Conservation (phyloP, 92 coral and sea anemone species). For the Phenganax subtilis region DNA sequence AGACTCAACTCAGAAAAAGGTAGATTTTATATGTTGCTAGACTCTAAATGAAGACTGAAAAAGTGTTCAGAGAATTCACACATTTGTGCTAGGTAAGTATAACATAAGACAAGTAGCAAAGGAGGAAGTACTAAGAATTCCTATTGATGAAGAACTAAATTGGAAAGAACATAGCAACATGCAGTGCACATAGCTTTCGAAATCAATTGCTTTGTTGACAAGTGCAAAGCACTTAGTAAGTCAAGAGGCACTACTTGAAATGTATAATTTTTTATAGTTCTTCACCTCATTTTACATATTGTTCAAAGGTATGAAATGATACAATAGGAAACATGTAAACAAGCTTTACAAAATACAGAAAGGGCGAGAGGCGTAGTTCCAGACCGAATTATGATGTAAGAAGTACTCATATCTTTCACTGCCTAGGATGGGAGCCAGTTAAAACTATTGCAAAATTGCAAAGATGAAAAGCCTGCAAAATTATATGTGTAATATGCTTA, state of each 20-base stretch:
- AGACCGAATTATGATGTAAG: neutral
- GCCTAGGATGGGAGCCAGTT: constrained; percentile 11
- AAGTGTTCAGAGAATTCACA: neutral
- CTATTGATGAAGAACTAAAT: neutral
- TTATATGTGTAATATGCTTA: too few relatives aligned
- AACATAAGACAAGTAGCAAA: neutral
- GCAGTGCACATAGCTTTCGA: constrained; percentile 12
- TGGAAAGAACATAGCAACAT: constrained; percentile 10
- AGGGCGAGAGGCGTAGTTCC: constrained; percentile 5
- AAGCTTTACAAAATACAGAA: constrained; percentile 13
- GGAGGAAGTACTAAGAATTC: neutral
- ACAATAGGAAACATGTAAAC: neutral
- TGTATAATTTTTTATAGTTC: neutral
- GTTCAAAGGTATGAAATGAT: constrained; percentile 22
- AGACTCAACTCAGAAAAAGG: too few relatives aligned
- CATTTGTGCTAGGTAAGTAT: neutral
- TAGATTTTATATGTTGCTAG: too few relatives aligned
- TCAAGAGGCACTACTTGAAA: neutral
- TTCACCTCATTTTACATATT: constrained; percentile 24
- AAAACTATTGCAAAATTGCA: neutral
- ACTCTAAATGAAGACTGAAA: too few relatives aligned
- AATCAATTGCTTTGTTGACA: constrained; percentile 17
- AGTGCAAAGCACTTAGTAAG: constrained; percentile 26
- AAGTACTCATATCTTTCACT: neutral
- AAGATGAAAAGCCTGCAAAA: too few relatives aligned